Conservation (phyloP, 2,888 invertebrate species). For the Eupithecia centaureata region DNA sequence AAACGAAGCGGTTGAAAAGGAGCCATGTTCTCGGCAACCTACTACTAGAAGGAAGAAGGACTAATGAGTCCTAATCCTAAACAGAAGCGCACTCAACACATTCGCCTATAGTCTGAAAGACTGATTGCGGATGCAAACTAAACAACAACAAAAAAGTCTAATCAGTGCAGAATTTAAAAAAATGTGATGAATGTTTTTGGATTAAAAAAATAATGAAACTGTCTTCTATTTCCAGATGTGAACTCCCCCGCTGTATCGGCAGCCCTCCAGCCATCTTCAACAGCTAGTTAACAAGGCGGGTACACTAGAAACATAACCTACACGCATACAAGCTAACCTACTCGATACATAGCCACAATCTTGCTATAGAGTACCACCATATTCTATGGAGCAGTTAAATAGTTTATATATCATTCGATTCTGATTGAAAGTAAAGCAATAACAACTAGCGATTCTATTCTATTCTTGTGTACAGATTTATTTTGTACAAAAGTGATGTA, state of each 20-base stretch:
- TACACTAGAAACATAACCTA: constrained; percentile 49
- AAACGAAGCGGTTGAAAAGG: no score
- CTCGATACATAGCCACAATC: background rate
- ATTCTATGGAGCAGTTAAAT: background rate
- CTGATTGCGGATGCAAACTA: no score
- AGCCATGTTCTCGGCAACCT: no score
- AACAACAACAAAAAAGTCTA: no score
- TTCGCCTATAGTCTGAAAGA: no score
- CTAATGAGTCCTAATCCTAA: no score
- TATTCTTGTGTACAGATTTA: background rate
- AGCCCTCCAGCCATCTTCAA: constrained; percentile 73
- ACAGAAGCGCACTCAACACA: no score
- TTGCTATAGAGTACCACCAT: background rate
- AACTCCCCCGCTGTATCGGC: constrained; percentile 77
- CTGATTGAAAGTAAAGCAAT: background rate
- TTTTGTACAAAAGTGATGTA: background rate
- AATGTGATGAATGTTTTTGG: no score
- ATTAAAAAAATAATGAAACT: no score
- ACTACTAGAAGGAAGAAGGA: no score
- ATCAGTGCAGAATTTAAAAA: no score
- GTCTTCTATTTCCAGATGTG: constrained; percentile 61
- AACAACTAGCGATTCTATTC: background rate
- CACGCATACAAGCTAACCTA: background rate
- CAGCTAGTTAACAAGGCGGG: constrained; percentile 81
- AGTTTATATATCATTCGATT: background rate